Percentiles rank a stretch among this genome's conserved stretches.
phyloP scores from a whole-genome alignment of 2,888 invertebrate genomes.

The Lycophotia porphyrea region DNA sequence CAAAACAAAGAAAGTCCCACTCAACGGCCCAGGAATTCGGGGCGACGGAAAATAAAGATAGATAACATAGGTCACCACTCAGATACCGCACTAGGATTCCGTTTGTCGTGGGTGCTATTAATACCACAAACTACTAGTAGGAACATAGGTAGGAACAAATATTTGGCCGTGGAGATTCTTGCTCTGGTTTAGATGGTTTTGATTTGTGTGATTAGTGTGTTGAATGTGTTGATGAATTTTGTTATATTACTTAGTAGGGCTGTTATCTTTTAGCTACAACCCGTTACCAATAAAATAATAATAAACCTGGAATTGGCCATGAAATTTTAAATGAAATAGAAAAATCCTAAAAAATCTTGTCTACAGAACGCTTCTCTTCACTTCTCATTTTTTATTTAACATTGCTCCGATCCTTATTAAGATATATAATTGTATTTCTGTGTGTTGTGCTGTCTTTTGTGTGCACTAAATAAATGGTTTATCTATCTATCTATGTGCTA shows the following conservation, averaged over 20 bases:
- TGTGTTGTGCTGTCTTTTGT: too few relatives aligned
- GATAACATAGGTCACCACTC: slow-evolving; percentile 30
- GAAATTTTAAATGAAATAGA: neutral
- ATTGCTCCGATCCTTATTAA: neutral
- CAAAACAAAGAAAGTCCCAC: slow-evolving; percentile 48
- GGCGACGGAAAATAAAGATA: slow-evolving; percentile 49
- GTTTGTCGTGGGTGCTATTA: slow-evolving; percentile 42
- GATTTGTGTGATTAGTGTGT: neutral
- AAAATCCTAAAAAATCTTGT: neutral
- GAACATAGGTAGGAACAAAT: slow-evolving; percentile 22
- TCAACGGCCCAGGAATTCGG: slow-evolving; percentile 31
- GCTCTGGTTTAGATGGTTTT: neutral
- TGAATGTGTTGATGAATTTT: neutral
- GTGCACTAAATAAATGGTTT: too few relatives aligned
- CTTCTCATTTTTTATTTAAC: neutral
- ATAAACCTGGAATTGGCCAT: too few relatives aligned
- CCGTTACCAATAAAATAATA: too few relatives aligned
- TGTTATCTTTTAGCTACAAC: neutral
- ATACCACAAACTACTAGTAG: slow-evolving; percentile 30
- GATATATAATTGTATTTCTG: too few relatives aligned
- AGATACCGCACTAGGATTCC: slow-evolving; percentile 19
- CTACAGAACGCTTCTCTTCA: neutral
- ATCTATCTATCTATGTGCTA: too few relatives aligned
- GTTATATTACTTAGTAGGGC: neutral
- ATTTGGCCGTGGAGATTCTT: slow-evolving; percentile 12